Conservation (phyloP, 2,113 vertebrate genomes). For the Lagopus muta region DNA sequence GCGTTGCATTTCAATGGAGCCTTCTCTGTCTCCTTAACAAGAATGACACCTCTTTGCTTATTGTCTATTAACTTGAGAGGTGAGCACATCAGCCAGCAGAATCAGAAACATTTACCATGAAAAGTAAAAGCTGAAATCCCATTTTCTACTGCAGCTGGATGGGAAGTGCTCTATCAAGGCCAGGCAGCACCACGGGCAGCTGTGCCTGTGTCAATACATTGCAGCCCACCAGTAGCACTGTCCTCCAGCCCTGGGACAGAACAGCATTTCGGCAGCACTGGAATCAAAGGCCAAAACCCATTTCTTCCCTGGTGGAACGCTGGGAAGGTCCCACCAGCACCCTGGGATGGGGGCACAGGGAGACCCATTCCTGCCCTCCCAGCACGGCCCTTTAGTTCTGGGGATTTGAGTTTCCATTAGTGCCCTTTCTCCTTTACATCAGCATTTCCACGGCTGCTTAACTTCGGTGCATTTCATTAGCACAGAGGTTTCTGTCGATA, state of each 20-base stretch:
- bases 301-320: not conserved
- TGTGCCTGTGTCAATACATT: not conserved
- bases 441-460: slow-evolving; percentile 72
- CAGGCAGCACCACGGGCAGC: not conserved
- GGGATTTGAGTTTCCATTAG: slow-evolving; percentile 71
- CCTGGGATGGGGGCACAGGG: not conserved
- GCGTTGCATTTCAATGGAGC: slow-evolving; percentile 4
- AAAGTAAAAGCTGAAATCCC: slow-evolving; percentile 60
- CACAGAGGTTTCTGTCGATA: slow-evolving; percentile 57
- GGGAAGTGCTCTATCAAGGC: slow-evolving; percentile 43
- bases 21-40: slow-evolving; percentile 48
- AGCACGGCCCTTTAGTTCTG: slow-evolving; percentile 53
- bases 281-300: not conserved
- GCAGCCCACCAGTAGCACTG: not conserved
- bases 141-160: slow-evolving; percentile 19
- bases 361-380: not conserved
- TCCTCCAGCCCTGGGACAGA: not conserved
- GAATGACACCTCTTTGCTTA: slow-evolving; percentile 42
- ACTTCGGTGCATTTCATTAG: slow-evolving; percentile 61
- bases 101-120: slow-evolving; percentile 66
- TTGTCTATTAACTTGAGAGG: slow-evolving; percentile 68
- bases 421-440: slow-evolving; percentile 61
- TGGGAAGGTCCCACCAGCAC: not conserved
- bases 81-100: slow-evolving; percentile 45
- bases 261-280: not conserved